Base-by-base conservation (phyloP, 2,113 vertebrate genomes). In the Istiophorus platypterus region DNA sequence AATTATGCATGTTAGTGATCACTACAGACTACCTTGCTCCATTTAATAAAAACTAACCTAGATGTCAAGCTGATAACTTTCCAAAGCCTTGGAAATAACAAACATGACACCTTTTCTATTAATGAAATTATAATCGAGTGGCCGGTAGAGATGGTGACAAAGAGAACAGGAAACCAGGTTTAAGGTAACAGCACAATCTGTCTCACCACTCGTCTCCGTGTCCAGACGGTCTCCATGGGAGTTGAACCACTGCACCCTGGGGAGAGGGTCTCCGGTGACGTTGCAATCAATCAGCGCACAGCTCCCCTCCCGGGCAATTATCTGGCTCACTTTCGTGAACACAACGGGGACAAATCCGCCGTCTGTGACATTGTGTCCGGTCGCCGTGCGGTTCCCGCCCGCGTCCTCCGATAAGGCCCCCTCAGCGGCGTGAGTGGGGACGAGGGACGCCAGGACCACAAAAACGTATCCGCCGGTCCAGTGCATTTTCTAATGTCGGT, bases 271-370 rank as follows among this genome's bases (percentile, higher is more conserved):
- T 74, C 97, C 98, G 12, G 93, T 96, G 86, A 98, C 91, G 10
- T 97, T 99, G 91, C 98, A 99, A 84, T 99, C 95, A 22, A 99
- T 97, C 94, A 98, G 93, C 81, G 95, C 97, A 81, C 96, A 98
- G 78, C 94, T 96, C 41, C 98, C 98, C 91, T 99, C 98, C 52
- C 96, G 96, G 90, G 96, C 98, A 54, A 98, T 98, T 84, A 99
- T 95, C 89, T 99, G 98, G 88, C 94, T 95, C 1, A 95, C 93
- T 83, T 45, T 95, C 62, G 94, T 95, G 85, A 95, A 92, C 51
- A 95, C 92, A 52, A 90, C 57, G 0, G 97, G 98, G 81, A 95
- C 93, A 0, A 94, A 95, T 39, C 96, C 96, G 0, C 45, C 34
- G 20, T 82, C 90, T 13, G 57, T 4, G 27, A 78, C 88, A 0